phyloP scores from a whole-genome alignment of 1,140 invertebrate species.

The Bombus haemorrhoidalis region DNA sequence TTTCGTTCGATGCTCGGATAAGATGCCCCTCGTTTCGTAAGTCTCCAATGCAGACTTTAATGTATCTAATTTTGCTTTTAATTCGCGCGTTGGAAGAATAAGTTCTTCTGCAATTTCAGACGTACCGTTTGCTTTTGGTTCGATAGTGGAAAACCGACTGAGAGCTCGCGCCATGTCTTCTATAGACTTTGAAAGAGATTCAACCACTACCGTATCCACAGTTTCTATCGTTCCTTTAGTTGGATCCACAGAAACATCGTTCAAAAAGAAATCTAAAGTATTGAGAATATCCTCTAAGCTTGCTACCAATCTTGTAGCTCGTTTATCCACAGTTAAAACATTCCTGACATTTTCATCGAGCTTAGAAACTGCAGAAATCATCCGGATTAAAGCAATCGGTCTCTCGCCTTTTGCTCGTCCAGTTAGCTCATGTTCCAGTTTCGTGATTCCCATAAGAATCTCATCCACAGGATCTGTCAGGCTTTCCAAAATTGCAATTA shows the following conservation, averaged over 20 bases:
- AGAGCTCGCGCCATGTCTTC: slow-evolving; percentile 69
- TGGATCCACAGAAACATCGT: slow-evolving; percentile 68
- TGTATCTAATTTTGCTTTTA: slow-evolving; percentile 72
- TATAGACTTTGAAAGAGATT: slow-evolving; percentile 73
- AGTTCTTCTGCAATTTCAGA: slow-evolving; percentile 54
- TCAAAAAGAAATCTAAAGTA: slow-evolving; percentile 62
- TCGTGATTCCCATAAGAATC: slow-evolving; percentile 74
- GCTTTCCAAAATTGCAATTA: slow-evolving; percentile 76
- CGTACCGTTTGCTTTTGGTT: neutral
- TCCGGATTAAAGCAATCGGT: slow-evolving; percentile 75
- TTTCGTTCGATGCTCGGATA: slow-evolving; percentile 69
- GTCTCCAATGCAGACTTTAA: slow-evolving; percentile 73
- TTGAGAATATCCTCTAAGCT: slow-evolving; percentile 61
- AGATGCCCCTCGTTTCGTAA: slow-evolving; percentile 65
- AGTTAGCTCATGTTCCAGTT: slow-evolving; percentile 74
- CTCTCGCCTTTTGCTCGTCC: slow-evolving; percentile 63
- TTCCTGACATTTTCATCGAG: slow-evolving; percentile 55
- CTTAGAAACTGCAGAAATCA: slow-evolving; percentile 63
- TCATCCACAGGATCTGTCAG: slow-evolving; percentile 79
- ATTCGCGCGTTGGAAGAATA: slow-evolving; percentile 63
- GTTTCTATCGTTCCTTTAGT: slow-evolving; percentile 71
- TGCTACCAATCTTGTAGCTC: slow-evolving; percentile 29
- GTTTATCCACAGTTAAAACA: slow-evolving; percentile 24
- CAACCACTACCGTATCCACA: slow-evolving; percentile 77
- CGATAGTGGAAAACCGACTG: neutral